phyloP scores from a whole-genome alignment of 2,797 vertebrate species.

The Antennarius maculatus region DNA sequence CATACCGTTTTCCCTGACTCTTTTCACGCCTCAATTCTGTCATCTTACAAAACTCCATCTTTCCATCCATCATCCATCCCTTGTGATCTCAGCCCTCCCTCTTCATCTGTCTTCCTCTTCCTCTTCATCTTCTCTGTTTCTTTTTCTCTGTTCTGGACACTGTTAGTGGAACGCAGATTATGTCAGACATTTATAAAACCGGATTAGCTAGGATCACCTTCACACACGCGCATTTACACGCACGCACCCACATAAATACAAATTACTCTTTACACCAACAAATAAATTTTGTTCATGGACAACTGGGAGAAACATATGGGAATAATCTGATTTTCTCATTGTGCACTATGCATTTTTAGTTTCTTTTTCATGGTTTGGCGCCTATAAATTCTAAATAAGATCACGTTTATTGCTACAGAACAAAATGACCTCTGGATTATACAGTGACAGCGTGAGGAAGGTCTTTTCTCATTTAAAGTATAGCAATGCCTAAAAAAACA shows the following conservation, averaged over 20 bases:
- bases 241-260: slow-evolving; percentile 20
- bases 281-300: slow-evolving; percentile 16
- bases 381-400: background rate
- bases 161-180: slow-evolving; percentile 72
- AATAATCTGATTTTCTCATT: background rate
- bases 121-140: slow-evolving; percentile 9
- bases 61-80: slow-evolving; percentile 43
- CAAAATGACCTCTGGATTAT: background rate
- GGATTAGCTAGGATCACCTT: slow-evolving; percentile 79
- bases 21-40: slow-evolving; percentile 47
- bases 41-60: slow-evolving; percentile 53
- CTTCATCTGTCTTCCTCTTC: slow-evolving; percentile 24
- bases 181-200: slow-evolving; percentile 74
- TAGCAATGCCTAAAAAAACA: background rate
- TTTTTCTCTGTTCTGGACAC: slow-evolving; percentile 52
- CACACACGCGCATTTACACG: slow-evolving; percentile 39
- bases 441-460: background rate
- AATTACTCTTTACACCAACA: slow-evolving; percentile 22
- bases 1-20: slow-evolving; percentile 28
- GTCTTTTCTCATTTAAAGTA: background rate
- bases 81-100: slow-evolving; percentile 39
- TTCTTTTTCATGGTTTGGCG: background rate
- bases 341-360: background rate
- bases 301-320: background rate
- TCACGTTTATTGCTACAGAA: background rate